Percentiles rank a stretch among this genome's conserved stretches.
Evolutionary conservation across 2,888 invertebrate genomes (phyloP).

Genomic region (Metellina segmentata): DNA sequence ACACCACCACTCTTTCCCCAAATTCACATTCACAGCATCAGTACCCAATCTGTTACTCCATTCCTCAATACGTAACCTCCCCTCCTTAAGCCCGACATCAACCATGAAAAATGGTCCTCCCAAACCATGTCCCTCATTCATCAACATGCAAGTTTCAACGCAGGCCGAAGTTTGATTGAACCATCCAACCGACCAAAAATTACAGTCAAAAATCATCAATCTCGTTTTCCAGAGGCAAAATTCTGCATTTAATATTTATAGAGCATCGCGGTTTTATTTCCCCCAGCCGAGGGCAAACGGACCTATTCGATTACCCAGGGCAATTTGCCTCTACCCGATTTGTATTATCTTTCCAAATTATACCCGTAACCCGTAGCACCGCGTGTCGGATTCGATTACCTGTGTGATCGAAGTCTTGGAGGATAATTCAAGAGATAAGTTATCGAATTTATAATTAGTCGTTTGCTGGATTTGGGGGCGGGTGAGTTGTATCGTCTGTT

Average conservation of each 20-base stretch:
- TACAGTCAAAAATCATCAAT: conserved; percentile 60
- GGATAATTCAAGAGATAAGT: conserved; percentile 14
- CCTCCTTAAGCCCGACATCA: neutral
- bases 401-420: neutral
- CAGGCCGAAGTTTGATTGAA: neutral
- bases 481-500: conserved; percentile 4
- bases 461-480: neutral
- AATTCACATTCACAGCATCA: too few relatives aligned
- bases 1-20: neutral
- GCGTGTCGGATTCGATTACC: conserved; percentile 32
- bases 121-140: neutral
- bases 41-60: too few relatives aligned
- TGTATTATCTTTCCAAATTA: conserved; percentile 42
- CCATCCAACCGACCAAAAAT: conserved; percentile 12
- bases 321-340: conserved; percentile 51
- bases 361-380: neutral
- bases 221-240: conserved; percentile 20
- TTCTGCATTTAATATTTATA: conserved; percentile 69
- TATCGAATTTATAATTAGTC: conserved; percentile 56
- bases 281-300: neutral
- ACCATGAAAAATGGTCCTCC: neutral
- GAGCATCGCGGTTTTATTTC: conserved; percentile 18
- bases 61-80: neutral
- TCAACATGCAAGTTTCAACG: neutral
- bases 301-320: conserved; percentile 7